Conservation (phyloP, 2,113 vertebrate genomes). For the Nerophis lumbriciformis region DNA sequence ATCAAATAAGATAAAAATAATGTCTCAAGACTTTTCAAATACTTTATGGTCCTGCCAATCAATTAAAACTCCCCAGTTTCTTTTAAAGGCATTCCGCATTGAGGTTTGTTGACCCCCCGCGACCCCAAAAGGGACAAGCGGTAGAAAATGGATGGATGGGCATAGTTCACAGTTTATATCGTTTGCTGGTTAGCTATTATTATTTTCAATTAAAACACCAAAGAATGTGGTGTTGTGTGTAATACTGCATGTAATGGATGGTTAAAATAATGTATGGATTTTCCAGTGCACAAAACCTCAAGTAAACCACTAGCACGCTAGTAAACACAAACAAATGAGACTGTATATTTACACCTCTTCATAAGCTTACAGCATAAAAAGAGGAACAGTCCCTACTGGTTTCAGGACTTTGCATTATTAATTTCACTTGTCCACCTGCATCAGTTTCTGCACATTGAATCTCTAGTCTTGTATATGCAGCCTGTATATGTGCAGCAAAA, state of each 20-base stretch:
- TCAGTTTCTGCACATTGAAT: slow-evolving; percentile 35
- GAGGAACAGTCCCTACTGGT: slow-evolving; percentile 11
- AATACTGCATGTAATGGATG: background rate
- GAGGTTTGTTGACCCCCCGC: background rate
- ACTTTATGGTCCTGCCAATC: background rate
- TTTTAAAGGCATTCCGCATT: background rate
- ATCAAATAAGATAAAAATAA: slow-evolving; percentile 12
- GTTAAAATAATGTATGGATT: too few species aligned
- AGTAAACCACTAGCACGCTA: too few species aligned
- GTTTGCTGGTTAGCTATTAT: too few species aligned
- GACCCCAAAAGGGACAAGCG: too few species aligned
- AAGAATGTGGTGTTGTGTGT: too few species aligned
- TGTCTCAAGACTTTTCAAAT: background rate
- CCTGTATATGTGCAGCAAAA: slow-evolving; percentile 10
- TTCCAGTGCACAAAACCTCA: too few species aligned
- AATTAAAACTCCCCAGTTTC: too few species aligned
- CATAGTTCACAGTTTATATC: too few species aligned
- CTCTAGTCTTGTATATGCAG: slow-evolving; percentile 14
- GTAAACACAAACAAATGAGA: background rate
- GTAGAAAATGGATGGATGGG: too few species aligned
- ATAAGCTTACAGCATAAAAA: background rate
- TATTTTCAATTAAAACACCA: too few species aligned
- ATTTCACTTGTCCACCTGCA: slow-evolving; percentile 49
- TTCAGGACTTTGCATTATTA: slow-evolving; percentile 48
- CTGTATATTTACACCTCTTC: background rate